Base-by-base conservation (phyloP, 2,113 vertebrate genomes). In the Aplodontia rufa region DNA sequence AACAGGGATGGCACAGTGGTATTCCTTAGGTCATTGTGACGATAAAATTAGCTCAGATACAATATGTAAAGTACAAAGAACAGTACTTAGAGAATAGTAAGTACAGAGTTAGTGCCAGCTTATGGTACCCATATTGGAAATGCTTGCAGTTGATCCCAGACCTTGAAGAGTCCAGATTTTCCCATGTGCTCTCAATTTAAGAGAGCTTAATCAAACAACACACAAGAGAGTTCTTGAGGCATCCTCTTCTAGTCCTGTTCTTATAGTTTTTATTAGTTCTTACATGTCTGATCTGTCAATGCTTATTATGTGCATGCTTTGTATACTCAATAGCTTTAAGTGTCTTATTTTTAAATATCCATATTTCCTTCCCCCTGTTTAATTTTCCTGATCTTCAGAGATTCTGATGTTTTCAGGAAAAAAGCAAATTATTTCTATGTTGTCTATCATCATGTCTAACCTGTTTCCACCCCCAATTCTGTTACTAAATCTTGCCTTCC, bases 361-460 rank as follows among this genome's bases (percentile, higher is more conserved):
- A 6, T 40, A 78, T 86, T 81, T 92, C 58, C 75, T 20, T 79
- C 42, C 37, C 66, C 14, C 16, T 8, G 16, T 51, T 95, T 86
- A 62, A 60, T 49, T 58, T 71, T 53, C 72, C 74, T 69, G 37
- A 58, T 90, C 68, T 90, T 84, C 16, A 26, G 28, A 47, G 79
- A 93, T 71, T 95, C 82, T 82, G 20, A 76, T 49, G 35, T 87
- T 95, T 90, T 55, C 40, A 55, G n/a, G n/a, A 66, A 74, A 60
- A 62, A 37, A 68, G 49, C 20, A 28, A 81, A 37, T 35, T 53
- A n/a, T 71, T 95, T 97, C 45, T 49, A 32, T 20, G 19, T 16
- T 3, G 37, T 79, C 19, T 16, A 11, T 68, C 51, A 69, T 28
- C 51, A 40, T 66, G 16, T 76, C 68, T 81, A 51, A 66, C 24